Percentiles rank a stretch among this genome's conserved stretches.
Conservation (phyloP, 92 coral and sea anemone genomes). For the Galaxea fascicularis region DNA sequence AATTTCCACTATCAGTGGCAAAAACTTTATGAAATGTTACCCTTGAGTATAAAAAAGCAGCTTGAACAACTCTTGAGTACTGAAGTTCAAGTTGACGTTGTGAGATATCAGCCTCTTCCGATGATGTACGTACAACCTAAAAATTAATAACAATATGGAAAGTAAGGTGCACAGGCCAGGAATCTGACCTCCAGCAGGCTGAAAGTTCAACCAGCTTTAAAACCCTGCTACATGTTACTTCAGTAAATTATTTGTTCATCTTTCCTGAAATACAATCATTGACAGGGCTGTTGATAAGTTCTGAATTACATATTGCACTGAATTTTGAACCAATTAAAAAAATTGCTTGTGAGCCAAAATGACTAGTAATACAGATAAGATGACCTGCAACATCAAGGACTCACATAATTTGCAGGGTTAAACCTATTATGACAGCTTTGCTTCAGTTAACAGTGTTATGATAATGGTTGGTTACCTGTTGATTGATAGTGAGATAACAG, state of each 20-base stretch:
- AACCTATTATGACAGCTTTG: background rate
- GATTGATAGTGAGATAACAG: background rate
- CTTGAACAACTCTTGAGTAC: slow-evolving; percentile 82
- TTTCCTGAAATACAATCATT: too few species aligned
- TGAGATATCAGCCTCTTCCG: slow-evolving; percentile 65
- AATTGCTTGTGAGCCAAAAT: too few species aligned
- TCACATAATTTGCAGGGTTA: too few species aligned
- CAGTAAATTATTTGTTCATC: too few species aligned
- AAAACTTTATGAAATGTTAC: slow-evolving; percentile 28
- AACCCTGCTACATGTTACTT: too few species aligned
- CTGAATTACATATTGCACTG: too few species aligned
- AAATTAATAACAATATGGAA: background rate
- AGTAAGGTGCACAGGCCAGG: too few species aligned
- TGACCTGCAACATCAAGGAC: too few species aligned
- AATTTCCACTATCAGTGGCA: background rate
- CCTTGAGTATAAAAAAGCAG: slow-evolving; percentile 89
- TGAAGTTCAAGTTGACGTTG: slow-evolving; percentile 87
- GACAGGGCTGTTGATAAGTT: too few species aligned
- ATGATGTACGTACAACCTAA: slow-evolving; percentile 41
- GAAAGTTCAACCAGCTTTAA: too few species aligned
- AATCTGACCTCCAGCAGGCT: too few species aligned
- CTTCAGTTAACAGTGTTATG: background rate
- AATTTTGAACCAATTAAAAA: background rate
- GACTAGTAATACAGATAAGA: too few species aligned
- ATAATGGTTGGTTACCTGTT: background rate